A percentile compares a stretch with the other conserved stretches of the same genome.
Evolutionary conservation across 1,140 invertebrate species (phyloP).

Genomic region (Leptopilina boulardi): DNA sequence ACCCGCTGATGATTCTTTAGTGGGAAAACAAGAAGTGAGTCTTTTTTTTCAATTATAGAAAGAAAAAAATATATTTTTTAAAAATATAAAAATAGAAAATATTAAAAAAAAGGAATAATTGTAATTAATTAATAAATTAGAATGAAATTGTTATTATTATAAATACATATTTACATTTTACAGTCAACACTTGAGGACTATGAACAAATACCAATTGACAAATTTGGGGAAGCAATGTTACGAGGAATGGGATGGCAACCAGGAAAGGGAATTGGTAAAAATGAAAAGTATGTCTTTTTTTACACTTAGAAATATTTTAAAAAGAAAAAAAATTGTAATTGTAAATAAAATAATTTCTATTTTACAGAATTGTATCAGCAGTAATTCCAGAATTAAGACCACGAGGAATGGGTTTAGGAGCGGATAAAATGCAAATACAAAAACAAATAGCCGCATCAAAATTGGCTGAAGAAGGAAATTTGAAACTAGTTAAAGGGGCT

Average conservation of each 20-base stretch:
- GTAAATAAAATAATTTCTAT: conserved; percentile 44
- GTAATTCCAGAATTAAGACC: conserved; percentile 83
- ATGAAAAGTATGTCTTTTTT: conserved; percentile 75
- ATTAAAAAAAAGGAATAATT: too few species aligned
- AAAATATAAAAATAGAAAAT: too few species aligned
- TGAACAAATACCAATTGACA: conserved; percentile 90
- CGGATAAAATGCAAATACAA: conserved; percentile 81
- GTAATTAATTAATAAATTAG: too few species aligned
- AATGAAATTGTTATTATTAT: too few species aligned
- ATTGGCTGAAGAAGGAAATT: conserved; percentile 78
- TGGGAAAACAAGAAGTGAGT: conserved; percentile 79
- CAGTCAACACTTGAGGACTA: conserved; percentile 91
- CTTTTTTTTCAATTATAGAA: not conserved
- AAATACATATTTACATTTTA: conserved; percentile 52
- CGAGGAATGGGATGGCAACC: conserved; percentile 96
- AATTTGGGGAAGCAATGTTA: conserved; percentile 94
- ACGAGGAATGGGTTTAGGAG: conserved; percentile 94
- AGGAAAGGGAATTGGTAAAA: conserved; percentile 82
- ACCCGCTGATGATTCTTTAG: conserved; percentile 72
- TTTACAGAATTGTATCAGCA: conserved; percentile 75
- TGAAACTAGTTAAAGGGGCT: conserved; percentile 81
- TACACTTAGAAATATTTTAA: too few species aligned
- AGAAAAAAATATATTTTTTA: too few species aligned
- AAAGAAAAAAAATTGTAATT: not conserved
- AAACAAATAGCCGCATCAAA: conserved; percentile 74